Percentiles rank a stretch among this genome's conserved stretches.
phyloP scores from a whole-genome alignment of 2,888 invertebrate genomes.

The Brachylomia viminalis region DNA sequence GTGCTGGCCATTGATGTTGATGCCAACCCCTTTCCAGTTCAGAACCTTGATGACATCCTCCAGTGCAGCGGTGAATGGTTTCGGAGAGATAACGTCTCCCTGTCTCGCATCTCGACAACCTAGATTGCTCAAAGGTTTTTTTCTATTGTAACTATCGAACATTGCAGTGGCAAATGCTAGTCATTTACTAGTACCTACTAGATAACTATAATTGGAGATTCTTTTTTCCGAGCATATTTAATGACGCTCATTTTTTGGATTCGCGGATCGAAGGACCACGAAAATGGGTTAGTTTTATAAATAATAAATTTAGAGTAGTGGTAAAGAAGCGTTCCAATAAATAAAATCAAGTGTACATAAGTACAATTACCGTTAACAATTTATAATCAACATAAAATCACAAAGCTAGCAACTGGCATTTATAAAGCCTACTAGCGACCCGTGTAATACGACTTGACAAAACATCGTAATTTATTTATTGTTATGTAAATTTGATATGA shows the following conservation, averaged over 20 bases:
- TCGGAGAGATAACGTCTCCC: no score
- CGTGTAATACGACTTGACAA: not conserved
- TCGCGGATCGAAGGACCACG: not conserved
- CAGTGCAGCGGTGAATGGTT: no score
- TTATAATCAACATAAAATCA: not conserved
- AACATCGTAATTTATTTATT: not conserved
- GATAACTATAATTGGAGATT: not conserved
- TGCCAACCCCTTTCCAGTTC: no score
- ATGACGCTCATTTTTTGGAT: not conserved
- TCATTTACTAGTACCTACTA: not conserved
- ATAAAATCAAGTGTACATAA: not conserved
- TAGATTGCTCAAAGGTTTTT: slow-evolving; percentile 47
- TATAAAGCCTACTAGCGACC: not conserved
- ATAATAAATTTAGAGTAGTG: not conserved
- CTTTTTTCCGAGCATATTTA: not conserved
- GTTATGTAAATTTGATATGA: not conserved
- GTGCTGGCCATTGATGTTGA: no score
- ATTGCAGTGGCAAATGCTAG: not conserved
- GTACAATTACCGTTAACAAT: not conserved
- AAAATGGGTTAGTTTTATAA: not conserved
- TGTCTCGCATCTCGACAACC: no score
- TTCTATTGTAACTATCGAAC: not conserved
- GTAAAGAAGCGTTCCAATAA: not conserved
- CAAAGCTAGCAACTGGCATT: not conserved
- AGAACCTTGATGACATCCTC: no score